Conservation (phyloP, 2,797 vertebrate species). For the Neopelma chrysocephalum region DNA sequence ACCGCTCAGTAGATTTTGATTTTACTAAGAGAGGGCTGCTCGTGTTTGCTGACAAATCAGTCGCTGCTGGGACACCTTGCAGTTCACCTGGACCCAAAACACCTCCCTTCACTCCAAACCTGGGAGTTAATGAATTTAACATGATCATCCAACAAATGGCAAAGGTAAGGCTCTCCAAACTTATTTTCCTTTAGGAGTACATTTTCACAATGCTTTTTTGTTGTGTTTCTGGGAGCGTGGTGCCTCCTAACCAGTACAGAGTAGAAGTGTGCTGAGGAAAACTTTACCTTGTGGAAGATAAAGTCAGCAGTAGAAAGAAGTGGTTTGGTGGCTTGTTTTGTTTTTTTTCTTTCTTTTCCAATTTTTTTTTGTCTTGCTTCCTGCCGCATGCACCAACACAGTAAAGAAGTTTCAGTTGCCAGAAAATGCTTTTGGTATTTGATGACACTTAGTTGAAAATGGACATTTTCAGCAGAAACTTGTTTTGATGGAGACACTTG, state of each 20-base stretch:
- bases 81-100: conserved; percentile 41
- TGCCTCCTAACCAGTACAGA: not conserved
- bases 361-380: not conserved
- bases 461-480: not conserved
- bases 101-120: conserved; percentile 71
- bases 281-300: not conserved
- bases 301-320: not conserved
- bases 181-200: not conserved
- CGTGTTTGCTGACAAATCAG: conserved; percentile 81
- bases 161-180: conserved; percentile 77
- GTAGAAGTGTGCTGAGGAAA: not conserved
- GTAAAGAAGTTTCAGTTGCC: not conserved
- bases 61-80: conserved; percentile 60
- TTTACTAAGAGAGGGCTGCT: conserved; percentile 91
- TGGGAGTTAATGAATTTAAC: conserved; percentile 80
- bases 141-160: conserved; percentile 82
- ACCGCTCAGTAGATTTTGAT: conserved; percentile 83
- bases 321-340: not conserved
- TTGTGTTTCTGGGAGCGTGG: not conserved
- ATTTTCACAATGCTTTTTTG: not conserved
- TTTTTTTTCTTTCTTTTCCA: not conserved
- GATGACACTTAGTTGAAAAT: not conserved
- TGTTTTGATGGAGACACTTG: not conserved
- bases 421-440: not conserved
- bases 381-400: not conserved